Conservation (phyloP, 2,888 invertebrate genomes). For the Protodeltote pygarga region DNA sequence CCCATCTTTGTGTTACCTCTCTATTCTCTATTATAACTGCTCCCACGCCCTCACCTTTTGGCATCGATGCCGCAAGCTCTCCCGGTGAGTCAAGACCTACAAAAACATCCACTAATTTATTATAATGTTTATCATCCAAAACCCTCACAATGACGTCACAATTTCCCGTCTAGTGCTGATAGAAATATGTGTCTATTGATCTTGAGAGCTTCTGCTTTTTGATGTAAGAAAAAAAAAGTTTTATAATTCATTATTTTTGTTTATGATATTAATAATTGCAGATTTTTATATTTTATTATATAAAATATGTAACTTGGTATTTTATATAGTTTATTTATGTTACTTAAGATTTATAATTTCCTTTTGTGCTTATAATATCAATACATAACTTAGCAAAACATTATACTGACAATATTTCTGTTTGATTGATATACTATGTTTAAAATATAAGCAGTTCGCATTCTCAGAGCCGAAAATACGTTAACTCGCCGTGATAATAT, state of each 20-base stretch:
- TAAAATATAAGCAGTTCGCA: too few species aligned
- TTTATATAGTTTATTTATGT: too few species aligned
- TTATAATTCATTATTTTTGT: neutral
- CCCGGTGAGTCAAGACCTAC: conserved; percentile 52
- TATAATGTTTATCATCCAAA: conserved; percentile 51
- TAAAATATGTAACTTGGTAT: too few species aligned
- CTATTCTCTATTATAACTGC: conserved; percentile 42
- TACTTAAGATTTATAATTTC: too few species aligned
- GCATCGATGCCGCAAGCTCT: conserved; percentile 43
- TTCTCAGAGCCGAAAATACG: too few species aligned
- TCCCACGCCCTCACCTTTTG: conserved; percentile 59
- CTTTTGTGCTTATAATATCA: too few species aligned
- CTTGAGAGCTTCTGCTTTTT: conserved; percentile 17
- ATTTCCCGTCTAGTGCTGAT: conserved; percentile 27
- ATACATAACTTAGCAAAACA: too few species aligned
- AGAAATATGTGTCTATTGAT: conserved; percentile 49
- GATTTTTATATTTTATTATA: too few species aligned
- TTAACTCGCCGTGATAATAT: too few species aligned
- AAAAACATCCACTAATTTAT: conserved; percentile 50
- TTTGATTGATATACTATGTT: too few species aligned
- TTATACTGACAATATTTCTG: too few species aligned
- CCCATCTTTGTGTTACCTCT: conserved; percentile 26
- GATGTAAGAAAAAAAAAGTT: neutral
- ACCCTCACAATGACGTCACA: conserved; percentile 25
- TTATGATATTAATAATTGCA: too few species aligned